phyloP scores from a whole-genome alignment of 2,797 vertebrate species.

The Poeciliopsis infans region DNA sequence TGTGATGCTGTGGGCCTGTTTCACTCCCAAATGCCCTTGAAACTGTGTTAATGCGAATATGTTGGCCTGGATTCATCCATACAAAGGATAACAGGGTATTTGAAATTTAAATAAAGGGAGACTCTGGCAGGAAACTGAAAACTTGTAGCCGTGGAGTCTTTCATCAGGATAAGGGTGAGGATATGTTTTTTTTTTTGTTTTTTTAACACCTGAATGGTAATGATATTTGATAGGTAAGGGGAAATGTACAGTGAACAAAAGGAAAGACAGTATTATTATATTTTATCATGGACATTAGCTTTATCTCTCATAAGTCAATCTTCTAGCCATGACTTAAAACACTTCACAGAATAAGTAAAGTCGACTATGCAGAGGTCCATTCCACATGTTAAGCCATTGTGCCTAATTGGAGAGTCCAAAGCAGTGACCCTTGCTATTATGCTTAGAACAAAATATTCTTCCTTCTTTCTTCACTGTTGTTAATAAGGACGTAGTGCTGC shows the following conservation, averaged over 20 bases:
- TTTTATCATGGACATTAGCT: background rate
- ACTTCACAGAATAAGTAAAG: slow-evolving; percentile 3
- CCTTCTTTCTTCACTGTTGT: slow-evolving; percentile 12
- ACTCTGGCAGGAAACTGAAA: background rate
- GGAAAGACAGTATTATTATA: background rate
- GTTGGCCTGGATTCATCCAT: background rate
- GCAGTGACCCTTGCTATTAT: slow-evolving; percentile 8
- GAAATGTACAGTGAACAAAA: background rate
- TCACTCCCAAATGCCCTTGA: background rate
- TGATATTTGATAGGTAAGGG: background rate
- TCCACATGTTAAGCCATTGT: slow-evolving; percentile 48
- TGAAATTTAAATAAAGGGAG: background rate
- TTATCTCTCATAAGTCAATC: slow-evolving; percentile 44
- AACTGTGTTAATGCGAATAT: background rate
- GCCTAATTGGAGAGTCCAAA: slow-evolving; percentile 40
- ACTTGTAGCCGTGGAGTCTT: background rate
- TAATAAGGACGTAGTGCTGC: slow-evolving; percentile 43
- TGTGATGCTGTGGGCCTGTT: background rate
- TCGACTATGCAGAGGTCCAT: background rate
- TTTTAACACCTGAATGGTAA: background rate
- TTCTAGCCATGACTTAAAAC: slow-evolving; percentile 34
- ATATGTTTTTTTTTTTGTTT: background rate
- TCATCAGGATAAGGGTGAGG: background rate
- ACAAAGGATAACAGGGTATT: background rate
- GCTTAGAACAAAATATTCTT: slow-evolving; percentile 22